These are phyloP conservation scores for Parapsyche elsis DNA, from an alignment of 1,140 invertebrate species.

Conservation along the genomic window DNA sequence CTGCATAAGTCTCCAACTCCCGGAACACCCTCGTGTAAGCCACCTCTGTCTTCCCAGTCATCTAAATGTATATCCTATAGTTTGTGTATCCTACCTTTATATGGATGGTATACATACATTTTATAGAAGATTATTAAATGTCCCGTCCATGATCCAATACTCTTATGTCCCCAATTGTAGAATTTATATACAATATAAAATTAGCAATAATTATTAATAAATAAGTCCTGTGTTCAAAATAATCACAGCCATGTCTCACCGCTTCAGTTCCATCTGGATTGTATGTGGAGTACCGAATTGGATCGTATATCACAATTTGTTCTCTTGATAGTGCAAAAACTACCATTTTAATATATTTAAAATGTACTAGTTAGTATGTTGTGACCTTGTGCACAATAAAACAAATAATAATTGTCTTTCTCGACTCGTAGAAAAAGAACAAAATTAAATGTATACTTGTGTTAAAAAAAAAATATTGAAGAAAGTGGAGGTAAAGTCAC, in stretches of 20 bases:
- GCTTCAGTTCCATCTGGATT: constrained; percentile 34
- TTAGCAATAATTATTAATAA: constrained; percentile 20
- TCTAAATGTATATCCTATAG: too few species aligned
- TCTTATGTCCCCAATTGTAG: constrained; percentile 5
- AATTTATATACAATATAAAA: constrained; percentile 32
- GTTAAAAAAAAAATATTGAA: constrained; percentile 48
- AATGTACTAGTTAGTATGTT: not conserved
- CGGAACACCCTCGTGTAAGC: too few species aligned
- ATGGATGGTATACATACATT: too few species aligned
- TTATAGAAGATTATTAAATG: too few species aligned
- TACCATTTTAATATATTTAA: constrained; percentile 4
- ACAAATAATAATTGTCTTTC: not conserved
- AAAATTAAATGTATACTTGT: constrained; percentile 12
- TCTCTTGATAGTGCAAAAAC: constrained; percentile 32
- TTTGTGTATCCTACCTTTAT: too few species aligned
- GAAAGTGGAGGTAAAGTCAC: constrained; percentile 43
- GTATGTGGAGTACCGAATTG: constrained; percentile 12
- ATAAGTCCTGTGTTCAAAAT: constrained; percentile 55
- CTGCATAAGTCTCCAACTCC: too few species aligned
- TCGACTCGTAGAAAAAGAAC: constrained; percentile 18
- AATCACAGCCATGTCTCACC: constrained; percentile 53
- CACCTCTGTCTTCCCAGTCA: too few species aligned
- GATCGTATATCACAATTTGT: constrained; percentile 2
- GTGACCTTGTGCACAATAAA: not conserved
- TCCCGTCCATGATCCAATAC: too few species aligned